Conservation (phyloP, 2,797 vertebrate species). For the Staurois parvus region DNA sequence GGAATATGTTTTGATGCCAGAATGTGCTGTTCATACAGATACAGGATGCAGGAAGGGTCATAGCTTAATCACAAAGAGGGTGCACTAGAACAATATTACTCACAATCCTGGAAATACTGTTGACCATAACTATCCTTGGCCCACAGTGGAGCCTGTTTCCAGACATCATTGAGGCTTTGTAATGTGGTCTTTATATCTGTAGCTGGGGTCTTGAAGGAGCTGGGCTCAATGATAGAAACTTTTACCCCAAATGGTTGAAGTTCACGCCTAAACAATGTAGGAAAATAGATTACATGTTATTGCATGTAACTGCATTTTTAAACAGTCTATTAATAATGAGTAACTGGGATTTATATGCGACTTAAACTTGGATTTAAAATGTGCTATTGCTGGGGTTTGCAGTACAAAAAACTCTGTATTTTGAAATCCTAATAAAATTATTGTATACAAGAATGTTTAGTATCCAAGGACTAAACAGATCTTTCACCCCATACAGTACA, state of each 20-base stretch:
- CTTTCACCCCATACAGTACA: not conserved
- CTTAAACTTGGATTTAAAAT: no score
- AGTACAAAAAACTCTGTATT: no score
- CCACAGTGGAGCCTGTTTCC: conserved; percentile 63
- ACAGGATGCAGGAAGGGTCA: no score
- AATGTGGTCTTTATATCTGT: conserved; percentile 56
- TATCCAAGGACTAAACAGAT: not conserved
- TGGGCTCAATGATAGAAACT: conserved; percentile 69
- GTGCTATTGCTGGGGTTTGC: no score
- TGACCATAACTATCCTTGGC: conserved; percentile 69
- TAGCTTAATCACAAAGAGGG: not conserved
- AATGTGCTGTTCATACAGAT: no score
- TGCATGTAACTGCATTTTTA: no score
- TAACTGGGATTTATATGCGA: no score
- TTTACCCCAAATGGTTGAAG: conserved; percentile 69
- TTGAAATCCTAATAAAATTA: no score
- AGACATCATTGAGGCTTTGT: conserved; percentile 50
- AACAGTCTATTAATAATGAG: no score
- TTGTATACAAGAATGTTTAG: no score
- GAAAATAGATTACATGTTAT: no score
- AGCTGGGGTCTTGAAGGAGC: conserved; percentile 68
- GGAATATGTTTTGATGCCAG: no score
- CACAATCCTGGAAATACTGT: conserved; percentile 67
- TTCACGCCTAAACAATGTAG: conserved; percentile 64
- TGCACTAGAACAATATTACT: conserved; percentile 38